These are phyloP conservation scores for Gandaritis pyraliata DNA, from an alignment of 2,888 invertebrate genomes.

Conservation along the genomic window DNA sequence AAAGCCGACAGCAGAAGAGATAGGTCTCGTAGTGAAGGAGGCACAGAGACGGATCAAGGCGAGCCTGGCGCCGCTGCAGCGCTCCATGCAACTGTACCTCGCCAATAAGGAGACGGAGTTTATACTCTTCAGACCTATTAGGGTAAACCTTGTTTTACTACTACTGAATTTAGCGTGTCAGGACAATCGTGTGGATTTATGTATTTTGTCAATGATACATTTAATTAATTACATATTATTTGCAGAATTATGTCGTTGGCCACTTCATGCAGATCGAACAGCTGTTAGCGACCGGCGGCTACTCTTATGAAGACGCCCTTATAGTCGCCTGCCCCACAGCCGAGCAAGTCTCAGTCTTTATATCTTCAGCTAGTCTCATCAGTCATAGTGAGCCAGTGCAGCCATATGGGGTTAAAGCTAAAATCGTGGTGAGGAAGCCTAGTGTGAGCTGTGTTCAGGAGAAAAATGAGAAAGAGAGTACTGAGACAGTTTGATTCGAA, in stretches of 20 bases:
- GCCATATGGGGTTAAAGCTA: constrained; percentile 75
- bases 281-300: constrained; percentile 88
- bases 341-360: constrained; percentile 95
- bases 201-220: no score
- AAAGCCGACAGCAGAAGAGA: constrained; percentile 88
- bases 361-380: constrained; percentile 91
- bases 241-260: constrained; percentile 94
- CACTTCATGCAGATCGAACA: constrained; percentile 94
- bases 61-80: constrained; percentile 91
- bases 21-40: constrained; percentile 90
- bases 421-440: constrained; percentile 64
- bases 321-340: constrained; percentile 96
- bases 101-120: constrained; percentile 99
- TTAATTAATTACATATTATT: constrained; percentile 42
- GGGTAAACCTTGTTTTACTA: constrained; percentile 75
- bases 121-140: constrained; percentile 97
- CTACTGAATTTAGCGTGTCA: no score
- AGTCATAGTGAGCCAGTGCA: constrained; percentile 75
- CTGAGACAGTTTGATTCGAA: constrained; percentile 32
- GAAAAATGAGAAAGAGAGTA: constrained; percentile 38
- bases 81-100: constrained; percentile 97
- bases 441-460: constrained; percentile 61
- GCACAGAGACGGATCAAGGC: constrained; percentile 91
- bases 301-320: constrained; percentile 91
- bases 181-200: no score